A percentile compares a stretch with the other conserved stretches of the same genome.
phyloP scores from a whole-genome alignment of 1,140 invertebrate species.

The Pararge aegeria region DNA sequence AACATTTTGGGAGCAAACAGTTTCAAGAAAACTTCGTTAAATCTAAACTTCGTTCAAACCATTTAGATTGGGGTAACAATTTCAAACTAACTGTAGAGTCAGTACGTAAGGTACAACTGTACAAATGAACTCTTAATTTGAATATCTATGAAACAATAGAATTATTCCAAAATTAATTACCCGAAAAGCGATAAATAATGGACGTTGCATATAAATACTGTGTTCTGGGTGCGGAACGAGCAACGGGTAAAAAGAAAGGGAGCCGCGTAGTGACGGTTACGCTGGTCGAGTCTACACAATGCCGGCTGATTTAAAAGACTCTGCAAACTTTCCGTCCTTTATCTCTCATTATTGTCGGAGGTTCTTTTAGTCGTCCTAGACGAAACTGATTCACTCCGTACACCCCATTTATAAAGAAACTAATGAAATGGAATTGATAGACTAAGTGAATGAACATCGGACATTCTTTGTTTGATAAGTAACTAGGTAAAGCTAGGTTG shows the following conservation, averaged over 20 bases:
- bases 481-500: too few species aligned
- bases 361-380: constrained; percentile 43
- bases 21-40: not conserved
- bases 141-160: constrained; percentile 26
- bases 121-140: constrained; percentile 9
- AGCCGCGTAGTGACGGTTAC: constrained; percentile 50
- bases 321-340: constrained; percentile 57
- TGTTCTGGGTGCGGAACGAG: constrained; percentile 55
- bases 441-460: constrained; percentile 12
- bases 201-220: constrained; percentile 62
- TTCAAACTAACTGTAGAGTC: not conserved
- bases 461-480: constrained; percentile 7
- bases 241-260: constrained; percentile 50
- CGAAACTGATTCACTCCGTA: constrained; percentile 38
- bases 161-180: constrained; percentile 65
- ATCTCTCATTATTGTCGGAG: constrained; percentile 65
- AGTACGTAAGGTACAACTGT: not conserved
- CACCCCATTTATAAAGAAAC: constrained; percentile 41
- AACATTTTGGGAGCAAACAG: not conserved
- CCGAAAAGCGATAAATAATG: constrained; percentile 68
- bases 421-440: constrained; percentile 44
- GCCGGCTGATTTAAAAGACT: constrained; percentile 61
- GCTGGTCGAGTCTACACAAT: constrained; percentile 59
- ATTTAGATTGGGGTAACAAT: not conserved
- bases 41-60: too few species aligned